These are phyloP conservation scores for Nasua narica DNA, from an alignment of 2,797 vertebrate species.

Conservation along the genomic window DNA sequence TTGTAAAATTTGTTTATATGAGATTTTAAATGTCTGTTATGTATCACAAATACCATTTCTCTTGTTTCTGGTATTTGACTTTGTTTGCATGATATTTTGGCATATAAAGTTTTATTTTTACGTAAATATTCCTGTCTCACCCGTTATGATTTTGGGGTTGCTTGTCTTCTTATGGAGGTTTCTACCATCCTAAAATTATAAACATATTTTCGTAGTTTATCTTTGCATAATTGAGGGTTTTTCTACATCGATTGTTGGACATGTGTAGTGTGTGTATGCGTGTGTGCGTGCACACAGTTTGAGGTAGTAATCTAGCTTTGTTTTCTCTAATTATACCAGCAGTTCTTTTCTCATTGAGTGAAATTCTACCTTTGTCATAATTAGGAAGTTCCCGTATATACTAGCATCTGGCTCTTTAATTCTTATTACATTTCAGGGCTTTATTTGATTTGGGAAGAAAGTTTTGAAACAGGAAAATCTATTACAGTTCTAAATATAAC, in stretches of 20 bases:
- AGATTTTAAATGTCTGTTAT: not conserved
- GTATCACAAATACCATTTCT: not conserved
- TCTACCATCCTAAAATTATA: not conserved
- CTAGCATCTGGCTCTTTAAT: constrained; percentile 7
- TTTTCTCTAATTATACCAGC: not conserved
- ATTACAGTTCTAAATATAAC: constrained; percentile 57
- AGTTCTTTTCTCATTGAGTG: not conserved
- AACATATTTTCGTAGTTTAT: not conserved
- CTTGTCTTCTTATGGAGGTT: not conserved
- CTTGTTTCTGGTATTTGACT: not conserved
- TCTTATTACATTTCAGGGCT: constrained; percentile 40
- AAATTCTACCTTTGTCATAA: constrained; percentile 32
- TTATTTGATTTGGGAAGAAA: constrained; percentile 53
- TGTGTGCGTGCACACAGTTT: not conserved
- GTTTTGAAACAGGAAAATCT: constrained; percentile 47
- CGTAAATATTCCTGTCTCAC: not conserved
- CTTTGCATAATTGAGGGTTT: not conserved
- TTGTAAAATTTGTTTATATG: not conserved
- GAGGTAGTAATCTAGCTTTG: not conserved
- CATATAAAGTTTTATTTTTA: not conserved
- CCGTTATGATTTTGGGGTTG: not conserved
- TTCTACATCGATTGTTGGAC: not conserved
- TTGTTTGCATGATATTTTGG: not conserved
- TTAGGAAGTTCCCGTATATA: constrained; percentile 12
- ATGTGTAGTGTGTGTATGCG: not conserved